Evolutionary conservation across 1,140 invertebrate species (phyloP), one percentile per base, ranked within the genome.

Genomic region (Plutomurus gul): DNA sequence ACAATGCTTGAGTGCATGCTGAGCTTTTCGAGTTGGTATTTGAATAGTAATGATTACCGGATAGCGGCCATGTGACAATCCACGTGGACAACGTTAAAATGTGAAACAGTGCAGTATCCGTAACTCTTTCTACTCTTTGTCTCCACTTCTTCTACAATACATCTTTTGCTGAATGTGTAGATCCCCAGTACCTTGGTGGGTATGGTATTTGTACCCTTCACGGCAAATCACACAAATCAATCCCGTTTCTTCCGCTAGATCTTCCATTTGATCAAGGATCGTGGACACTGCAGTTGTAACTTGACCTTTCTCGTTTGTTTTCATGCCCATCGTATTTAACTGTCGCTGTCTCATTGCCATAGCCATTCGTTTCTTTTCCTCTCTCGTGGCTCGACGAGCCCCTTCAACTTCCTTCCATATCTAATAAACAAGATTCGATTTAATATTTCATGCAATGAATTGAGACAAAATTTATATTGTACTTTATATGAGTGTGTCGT

Each of bases 301-400:
- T 88, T 96, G 94, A 1, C 95, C 95, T 85, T 95, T 95, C 84
- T 96, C 96, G 86, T 97, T 97, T 1, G 95, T 95, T 82, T 93
- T 91, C 96, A 99, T 98, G 25, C 97, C 97, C 43, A 99, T 88
- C 36, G 96, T 95, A 60, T 94, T 95, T 4, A 99, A 88, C 85
- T 99, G 96, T 85, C 97, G 96, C 87, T 98, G 95, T 60, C 97
- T 89, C 88, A 98, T 98, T 0, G 96, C 96, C 97, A 99, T 99
- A 0, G 97, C 97, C 39, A 98, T 88, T 1, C 95, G 91, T 88
- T 99, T 99, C 90, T 99, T 99, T 86, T 99, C 96, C 84, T 89
- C 89, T 80, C 95, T 89, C 0, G 97, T 99, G 84, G 96, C 94
- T 81, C 96, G 92, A 0, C 97, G 89, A 1, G 96, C 95, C 86